Percentiles rank a stretch among this genome's conserved stretches.
Conservation (phyloP, 2,797 vertebrate genomes). For the Sardinella longiceps region DNA sequence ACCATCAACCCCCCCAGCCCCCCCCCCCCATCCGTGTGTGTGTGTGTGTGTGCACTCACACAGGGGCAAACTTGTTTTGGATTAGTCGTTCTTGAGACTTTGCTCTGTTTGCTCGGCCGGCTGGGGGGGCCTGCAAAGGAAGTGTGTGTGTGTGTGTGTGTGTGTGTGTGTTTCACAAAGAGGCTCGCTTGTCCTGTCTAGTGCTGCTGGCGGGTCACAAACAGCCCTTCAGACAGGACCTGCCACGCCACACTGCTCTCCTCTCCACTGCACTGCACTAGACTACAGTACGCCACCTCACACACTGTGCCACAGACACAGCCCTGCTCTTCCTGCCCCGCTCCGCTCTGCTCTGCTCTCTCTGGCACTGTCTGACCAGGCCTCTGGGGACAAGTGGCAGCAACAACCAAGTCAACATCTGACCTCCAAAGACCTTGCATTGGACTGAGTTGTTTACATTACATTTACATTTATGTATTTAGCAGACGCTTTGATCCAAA, state of each 20-base stretch:
- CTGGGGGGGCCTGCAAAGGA: neutral
- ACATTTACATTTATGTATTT: no score
- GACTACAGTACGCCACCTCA: neutral
- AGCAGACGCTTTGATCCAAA: no score
- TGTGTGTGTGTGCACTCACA: no score
- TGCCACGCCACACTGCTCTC: neutral
- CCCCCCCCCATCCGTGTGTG: no score
- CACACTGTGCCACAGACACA: neutral
- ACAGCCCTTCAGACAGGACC: conserved; percentile 40
- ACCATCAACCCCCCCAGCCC: neutral
- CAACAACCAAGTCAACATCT: neutral
- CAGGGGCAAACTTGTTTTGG: conserved; percentile 33
- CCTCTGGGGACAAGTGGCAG: neutral
- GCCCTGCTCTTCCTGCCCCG: neutral
- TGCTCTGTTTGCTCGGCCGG: conserved; percentile 38
- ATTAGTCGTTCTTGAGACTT: conserved; percentile 32
- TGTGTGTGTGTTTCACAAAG: conserved; percentile 35
- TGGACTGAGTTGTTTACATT: neutral
- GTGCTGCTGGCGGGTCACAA: conserved; percentile 18
- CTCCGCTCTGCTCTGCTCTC: neutral
- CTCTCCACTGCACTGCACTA: no score
- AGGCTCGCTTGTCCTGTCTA: conserved; percentile 36
- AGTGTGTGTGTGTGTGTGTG: conserved; percentile 3
- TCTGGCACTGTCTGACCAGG: neutral
- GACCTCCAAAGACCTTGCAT: neutral